Evolutionary conservation across 1,140 invertebrate genomes (phyloP).

Genomic region (Sinonovacula constricta): DNA sequence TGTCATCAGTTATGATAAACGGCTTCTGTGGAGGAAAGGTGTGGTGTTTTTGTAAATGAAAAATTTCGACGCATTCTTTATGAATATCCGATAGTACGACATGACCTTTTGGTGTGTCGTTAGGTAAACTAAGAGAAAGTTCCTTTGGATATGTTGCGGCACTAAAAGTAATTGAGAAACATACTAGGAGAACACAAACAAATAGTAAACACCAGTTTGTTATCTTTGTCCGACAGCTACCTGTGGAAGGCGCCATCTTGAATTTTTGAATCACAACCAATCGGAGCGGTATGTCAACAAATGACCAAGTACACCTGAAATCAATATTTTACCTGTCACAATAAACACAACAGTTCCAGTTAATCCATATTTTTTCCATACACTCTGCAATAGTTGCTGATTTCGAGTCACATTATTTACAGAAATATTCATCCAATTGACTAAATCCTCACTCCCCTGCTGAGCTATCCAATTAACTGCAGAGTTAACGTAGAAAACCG

Average conservation of each 20-base stretch:
- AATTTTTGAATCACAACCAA: constrained; percentile 39
- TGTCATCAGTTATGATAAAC: constrained; percentile 19
- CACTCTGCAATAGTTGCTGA: background rate
- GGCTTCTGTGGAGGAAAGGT: constrained; percentile 9
- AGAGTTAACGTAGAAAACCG: no score
- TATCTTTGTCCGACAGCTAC: constrained; percentile 28
- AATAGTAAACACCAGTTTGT: background rate
- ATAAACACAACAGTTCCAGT: constrained; percentile 1
- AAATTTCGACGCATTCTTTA: constrained; percentile 12
- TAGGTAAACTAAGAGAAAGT: constrained; percentile 1
- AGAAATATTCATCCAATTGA: no score
- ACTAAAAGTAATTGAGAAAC: constrained; percentile 4
- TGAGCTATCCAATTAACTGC: constrained; percentile 21
- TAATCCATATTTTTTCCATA: background rate
- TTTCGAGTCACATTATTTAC: no score
- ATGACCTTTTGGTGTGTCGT: constrained; percentile 11
- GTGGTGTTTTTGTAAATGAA: constrained; percentile 14
- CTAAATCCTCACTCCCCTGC: no score
- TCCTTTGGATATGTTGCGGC: background rate
- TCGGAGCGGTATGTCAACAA: constrained; percentile 12
- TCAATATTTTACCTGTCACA: background rate
- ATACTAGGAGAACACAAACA: background rate
- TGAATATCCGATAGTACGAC: constrained; percentile 2
- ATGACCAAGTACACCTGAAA: background rate
- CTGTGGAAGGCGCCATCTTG: constrained; percentile 44